Evolutionary conservation across 2,888 invertebrate genomes (phyloP).

Genomic region (Luffia ferchaultella): DNA sequence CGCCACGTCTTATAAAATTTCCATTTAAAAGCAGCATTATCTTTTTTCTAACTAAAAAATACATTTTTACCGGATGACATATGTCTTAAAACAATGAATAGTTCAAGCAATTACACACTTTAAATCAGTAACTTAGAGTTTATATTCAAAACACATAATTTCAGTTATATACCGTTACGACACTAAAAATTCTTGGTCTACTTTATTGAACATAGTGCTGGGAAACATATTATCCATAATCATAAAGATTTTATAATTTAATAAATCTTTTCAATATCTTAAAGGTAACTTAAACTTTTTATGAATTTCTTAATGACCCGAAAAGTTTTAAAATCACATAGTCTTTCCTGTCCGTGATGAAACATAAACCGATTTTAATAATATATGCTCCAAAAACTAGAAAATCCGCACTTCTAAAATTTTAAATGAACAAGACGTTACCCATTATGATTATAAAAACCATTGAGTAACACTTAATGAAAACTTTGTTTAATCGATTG

Average conservation of each 20-base stretch:
- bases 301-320: background rate
- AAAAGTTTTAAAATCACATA: too few species aligned
- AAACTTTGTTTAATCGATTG: too few species aligned
- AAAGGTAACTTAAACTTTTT: background rate
- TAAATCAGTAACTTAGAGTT: constrained; percentile 16
- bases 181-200: constrained; percentile 42
- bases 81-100: background rate
- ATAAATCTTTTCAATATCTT: background rate
- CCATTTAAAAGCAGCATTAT: constrained; percentile 63
- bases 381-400: too few species aligned
- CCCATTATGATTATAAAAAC: too few species aligned
- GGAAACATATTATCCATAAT: constrained; percentile 16
- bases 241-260: background rate
- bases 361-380: too few species aligned
- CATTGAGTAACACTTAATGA: too few species aligned
- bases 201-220: constrained; percentile 50
- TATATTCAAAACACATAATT: constrained; percentile 19
- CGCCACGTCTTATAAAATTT: constrained; percentile 49
- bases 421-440: too few species aligned
- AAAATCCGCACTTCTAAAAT: too few species aligned
- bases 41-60: constrained; percentile 61
- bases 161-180: constrained; percentile 27
- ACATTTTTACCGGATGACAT: constrained; percentile 21
- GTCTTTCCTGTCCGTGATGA: too few species aligned
- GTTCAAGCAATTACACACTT: too few species aligned